These are phyloP conservation scores for Urosaurus nigricauda DNA, from an alignment of 2,797 vertebrate genomes.

Conservation along the genomic window DNA sequence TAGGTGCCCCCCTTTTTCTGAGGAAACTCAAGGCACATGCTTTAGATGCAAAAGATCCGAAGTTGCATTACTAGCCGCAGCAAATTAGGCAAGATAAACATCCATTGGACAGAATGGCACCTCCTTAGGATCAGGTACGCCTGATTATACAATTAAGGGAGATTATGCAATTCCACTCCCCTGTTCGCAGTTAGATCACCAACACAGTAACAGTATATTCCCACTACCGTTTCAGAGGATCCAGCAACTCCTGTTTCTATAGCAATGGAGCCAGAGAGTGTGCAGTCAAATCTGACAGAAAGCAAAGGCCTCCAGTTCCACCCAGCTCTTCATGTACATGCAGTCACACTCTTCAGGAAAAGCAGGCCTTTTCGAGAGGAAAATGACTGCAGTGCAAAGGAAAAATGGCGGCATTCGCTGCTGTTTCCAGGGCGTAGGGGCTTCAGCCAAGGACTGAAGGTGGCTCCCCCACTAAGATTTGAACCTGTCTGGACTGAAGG, in stretches of 20 bases:
- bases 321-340: background rate
- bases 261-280: constrained; percentile 6
- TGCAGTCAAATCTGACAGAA: constrained; percentile 13
- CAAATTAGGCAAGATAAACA: background rate
- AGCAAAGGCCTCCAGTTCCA: background rate
- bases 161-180: background rate
- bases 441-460: background rate
- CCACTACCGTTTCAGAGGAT: background rate
- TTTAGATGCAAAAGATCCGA: background rate
- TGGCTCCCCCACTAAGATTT: background rate
- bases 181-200: background rate
- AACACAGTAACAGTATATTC: background rate
- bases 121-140: background rate
- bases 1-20: background rate
- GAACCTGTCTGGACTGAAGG: background rate
- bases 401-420: background rate
- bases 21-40: background rate
- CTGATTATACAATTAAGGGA: background rate
- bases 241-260: constrained; percentile 11
- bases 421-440: background rate
- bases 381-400: background rate
- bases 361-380: background rate
- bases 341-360: background rate
- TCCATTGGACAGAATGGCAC: background rate
- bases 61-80: no score